Evolutionary conservation across 1,140 invertebrate species (phyloP).

Genomic region (Cotesia glomerata): DNA sequence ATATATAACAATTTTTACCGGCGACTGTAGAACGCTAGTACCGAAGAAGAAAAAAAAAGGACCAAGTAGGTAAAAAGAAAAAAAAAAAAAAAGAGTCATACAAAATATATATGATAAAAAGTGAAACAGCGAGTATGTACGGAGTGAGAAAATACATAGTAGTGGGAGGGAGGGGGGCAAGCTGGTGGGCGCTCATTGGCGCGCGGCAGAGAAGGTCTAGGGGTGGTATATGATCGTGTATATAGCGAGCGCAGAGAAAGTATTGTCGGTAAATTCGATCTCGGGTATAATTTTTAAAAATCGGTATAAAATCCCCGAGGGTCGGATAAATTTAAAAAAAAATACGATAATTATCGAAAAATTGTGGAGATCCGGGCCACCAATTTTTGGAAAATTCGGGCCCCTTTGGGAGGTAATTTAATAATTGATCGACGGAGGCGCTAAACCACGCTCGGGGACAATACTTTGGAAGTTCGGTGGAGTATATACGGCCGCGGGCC

Average conservation of each 20-base stretch:
- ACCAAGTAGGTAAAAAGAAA: background rate
- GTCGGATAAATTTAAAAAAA: background rate
- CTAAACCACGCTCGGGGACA: slow-evolving; percentile 48
- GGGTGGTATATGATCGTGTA: slow-evolving; percentile 65
- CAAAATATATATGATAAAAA: slow-evolving; percentile 1
- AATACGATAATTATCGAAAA: slow-evolving; percentile 54
- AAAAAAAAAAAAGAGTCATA: background rate
- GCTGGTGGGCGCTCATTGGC: slow-evolving; percentile 61
- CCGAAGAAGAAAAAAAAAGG: background rate
- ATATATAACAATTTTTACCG: slow-evolving; percentile 12
- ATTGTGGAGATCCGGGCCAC: slow-evolving; percentile 42
- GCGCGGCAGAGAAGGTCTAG: slow-evolving; percentile 59
- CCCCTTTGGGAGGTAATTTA: slow-evolving; percentile 32
- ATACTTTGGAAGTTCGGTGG: slow-evolving; percentile 55
- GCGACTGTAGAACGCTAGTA: slow-evolving; percentile 25
- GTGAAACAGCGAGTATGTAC: background rate
- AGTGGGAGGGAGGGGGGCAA: background rate
- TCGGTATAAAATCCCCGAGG: slow-evolving; percentile 34
- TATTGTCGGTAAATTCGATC: slow-evolving; percentile 62
- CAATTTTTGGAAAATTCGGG: slow-evolving; percentile 59
- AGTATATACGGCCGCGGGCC: slow-evolving; percentile 62
- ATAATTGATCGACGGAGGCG: slow-evolving; percentile 51
- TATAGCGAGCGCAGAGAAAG: slow-evolving; percentile 57
- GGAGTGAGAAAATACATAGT: background rate
- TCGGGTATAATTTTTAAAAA: slow-evolving; percentile 53